phyloP scores from a whole-genome alignment of 1,140 invertebrate species.

The Drosophila virilis region DNA sequence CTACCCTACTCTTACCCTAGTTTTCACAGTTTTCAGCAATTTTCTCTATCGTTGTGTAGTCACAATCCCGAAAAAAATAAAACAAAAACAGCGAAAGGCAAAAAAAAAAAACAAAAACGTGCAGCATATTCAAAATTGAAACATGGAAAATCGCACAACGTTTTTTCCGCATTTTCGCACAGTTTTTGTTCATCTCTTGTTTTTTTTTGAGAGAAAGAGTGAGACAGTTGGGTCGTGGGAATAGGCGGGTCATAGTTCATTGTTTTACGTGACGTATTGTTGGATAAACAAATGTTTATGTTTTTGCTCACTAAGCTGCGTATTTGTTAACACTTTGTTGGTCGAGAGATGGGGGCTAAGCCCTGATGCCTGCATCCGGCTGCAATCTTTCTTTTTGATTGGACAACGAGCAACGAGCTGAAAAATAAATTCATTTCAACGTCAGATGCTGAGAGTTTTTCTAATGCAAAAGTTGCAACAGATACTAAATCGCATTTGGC shows the following conservation, averaged over 20 bases:
- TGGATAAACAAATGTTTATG: constrained; percentile 73
- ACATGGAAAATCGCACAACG: constrained; percentile 50
- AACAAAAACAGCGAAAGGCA: constrained; percentile 4
- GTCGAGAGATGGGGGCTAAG: background rate
- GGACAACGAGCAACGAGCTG: constrained; percentile 13
- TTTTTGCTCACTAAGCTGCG: constrained; percentile 56
- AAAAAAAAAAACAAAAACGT: constrained; percentile 23
- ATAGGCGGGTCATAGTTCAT: constrained; percentile 48
- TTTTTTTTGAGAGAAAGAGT: no score
- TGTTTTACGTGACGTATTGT: constrained; percentile 57
- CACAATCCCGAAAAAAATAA: constrained; percentile 14
- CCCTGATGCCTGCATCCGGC: background rate
- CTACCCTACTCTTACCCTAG: background rate
- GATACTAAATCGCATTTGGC: constrained; percentile 23
- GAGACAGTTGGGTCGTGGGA: background rate
- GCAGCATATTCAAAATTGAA: constrained; percentile 70
- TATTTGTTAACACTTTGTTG: constrained; percentile 43
- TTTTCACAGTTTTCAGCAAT: constrained; percentile 42
- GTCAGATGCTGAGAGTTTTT: constrained; percentile 14
- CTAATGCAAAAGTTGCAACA: constrained; percentile 15
- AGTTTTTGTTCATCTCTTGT: constrained; percentile 27
- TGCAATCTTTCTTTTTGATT: constrained; percentile 66
- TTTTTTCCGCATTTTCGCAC: constrained; percentile 24
- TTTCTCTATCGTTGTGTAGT: constrained; percentile 43
- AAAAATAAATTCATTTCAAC: constrained; percentile 27